Conservation (phyloP, 2,888 invertebrate species). For the Aproaerema taeniolella region DNA sequence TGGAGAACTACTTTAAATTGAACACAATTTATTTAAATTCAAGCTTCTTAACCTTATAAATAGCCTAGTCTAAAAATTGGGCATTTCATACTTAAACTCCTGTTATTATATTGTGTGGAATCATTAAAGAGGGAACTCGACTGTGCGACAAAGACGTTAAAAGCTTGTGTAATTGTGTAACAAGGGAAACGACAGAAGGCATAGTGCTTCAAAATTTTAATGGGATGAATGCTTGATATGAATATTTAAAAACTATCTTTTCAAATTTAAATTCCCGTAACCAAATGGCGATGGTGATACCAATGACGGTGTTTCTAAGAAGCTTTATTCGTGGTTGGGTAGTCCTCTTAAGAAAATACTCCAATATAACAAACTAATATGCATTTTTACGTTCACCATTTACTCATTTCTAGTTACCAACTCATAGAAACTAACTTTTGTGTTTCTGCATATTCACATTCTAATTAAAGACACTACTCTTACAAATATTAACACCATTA, state of each 20-base stretch:
- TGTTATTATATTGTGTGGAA: too few relatives aligned
- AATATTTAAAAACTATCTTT: not conserved
- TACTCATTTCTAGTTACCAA: constrained; percentile 23
- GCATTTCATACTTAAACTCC: too few relatives aligned
- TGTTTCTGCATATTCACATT: too few relatives aligned
- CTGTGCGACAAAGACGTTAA: too few relatives aligned
- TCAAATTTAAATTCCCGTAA: constrained; percentile 6
- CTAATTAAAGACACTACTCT: too few relatives aligned
- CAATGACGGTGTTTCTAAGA: not conserved
- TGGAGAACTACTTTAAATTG: too few relatives aligned
- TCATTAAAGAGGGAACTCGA: too few relatives aligned
- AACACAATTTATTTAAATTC: too few relatives aligned
- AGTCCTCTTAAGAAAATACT: not conserved
- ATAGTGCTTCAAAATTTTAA: constrained; percentile 26
- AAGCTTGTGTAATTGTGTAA: too few relatives aligned
- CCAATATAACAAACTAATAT: constrained; percentile 15
- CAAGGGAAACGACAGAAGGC: constrained; percentile 26
- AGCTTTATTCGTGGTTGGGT: not conserved
- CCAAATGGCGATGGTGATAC: constrained; percentile 35
- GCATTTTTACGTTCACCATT: constrained; percentile 30
- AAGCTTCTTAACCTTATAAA: too few relatives aligned
- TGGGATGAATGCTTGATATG: constrained; percentile 10
- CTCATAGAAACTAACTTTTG: constrained; percentile 17
- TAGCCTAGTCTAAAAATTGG: too few relatives aligned
- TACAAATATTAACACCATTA: too few relatives aligned